Conservation (phyloP, 2,888 invertebrate genomes). For the Chymomyza fuscimana region DNA sequence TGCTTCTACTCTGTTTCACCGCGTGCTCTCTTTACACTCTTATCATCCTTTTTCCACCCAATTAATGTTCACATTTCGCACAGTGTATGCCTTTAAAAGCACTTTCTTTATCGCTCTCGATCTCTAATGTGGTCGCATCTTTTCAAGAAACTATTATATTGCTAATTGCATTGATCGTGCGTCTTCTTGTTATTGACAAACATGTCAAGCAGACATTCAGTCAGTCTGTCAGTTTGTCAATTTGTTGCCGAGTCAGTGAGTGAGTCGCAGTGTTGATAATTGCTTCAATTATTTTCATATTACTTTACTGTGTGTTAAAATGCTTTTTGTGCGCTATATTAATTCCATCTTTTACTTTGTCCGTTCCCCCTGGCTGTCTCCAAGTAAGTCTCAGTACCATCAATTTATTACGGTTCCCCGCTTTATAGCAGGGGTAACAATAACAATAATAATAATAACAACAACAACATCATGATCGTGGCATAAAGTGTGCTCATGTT, state of each 20-base stretch:
- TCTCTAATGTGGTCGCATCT: conserved; percentile 31
- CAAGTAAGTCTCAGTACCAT: conserved; percentile 30
- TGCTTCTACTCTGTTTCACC: too few relatives aligned
- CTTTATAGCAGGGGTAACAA: neutral
- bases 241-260: neutral
- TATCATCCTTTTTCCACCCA: neutral
- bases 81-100: neutral
- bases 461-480: conserved; percentile 15
- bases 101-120: neutral
- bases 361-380: neutral
- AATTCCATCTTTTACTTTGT: conserved; percentile 13
- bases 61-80: neutral
- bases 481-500: conserved; percentile 71
- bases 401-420: conserved; percentile 54
- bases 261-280: conserved; percentile 45
- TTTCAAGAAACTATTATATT: conserved; percentile 49
- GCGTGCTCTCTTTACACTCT: too few relatives aligned
- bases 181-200: conserved; percentile 34
- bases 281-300: conserved; percentile 73
- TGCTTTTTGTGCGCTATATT: conserved; percentile 60
- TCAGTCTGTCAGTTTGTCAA: conserved; percentile 1
- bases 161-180: conserved; percentile 60
- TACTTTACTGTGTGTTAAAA: conserved; percentile 61
- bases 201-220: conserved; percentile 13
- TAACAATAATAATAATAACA: neutral